Conservation (phyloP, 2,113 vertebrate species). For the Shinisaurus crocodilurus region DNA sequence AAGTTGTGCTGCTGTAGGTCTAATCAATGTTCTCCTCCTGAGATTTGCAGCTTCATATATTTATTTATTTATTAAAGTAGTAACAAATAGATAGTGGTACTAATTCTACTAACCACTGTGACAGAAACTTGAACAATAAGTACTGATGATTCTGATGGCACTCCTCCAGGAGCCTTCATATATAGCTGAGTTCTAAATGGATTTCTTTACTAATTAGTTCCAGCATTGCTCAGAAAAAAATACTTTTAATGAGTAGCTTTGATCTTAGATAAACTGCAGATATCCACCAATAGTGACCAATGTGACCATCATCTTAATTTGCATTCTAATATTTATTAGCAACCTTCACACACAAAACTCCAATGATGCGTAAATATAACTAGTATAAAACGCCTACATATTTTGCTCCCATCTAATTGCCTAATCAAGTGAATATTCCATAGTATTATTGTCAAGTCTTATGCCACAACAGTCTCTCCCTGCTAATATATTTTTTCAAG, state of each 20-base stretch:
- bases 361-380: conserved; percentile 1
- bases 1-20: background rate
- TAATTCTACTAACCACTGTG: background rate
- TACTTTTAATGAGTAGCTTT: conserved; percentile 9
- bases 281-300: background rate
- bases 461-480: background rate
- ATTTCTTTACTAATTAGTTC: conserved; percentile 1
- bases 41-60: background rate
- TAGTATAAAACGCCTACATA: conserved; percentile 2
- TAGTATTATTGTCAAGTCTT: background rate
- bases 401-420: background rate
- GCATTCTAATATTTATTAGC: background rate
- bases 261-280: conserved; percentile 5
- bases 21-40: background rate
- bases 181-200: background rate
- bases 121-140: background rate
- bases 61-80: background rate
- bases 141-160: background rate
- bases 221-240: conserved; percentile 1
- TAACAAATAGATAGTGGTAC: background rate
- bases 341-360: background rate
- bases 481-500: background rate
- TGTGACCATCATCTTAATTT: background rate
- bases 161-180: background rate
- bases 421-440: background rate